Evolutionary conservation across 2,113 vertebrate genomes (phyloP), one percentile per base, ranked within the genome.

Genomic region (Podiceps cristatus): DNA sequence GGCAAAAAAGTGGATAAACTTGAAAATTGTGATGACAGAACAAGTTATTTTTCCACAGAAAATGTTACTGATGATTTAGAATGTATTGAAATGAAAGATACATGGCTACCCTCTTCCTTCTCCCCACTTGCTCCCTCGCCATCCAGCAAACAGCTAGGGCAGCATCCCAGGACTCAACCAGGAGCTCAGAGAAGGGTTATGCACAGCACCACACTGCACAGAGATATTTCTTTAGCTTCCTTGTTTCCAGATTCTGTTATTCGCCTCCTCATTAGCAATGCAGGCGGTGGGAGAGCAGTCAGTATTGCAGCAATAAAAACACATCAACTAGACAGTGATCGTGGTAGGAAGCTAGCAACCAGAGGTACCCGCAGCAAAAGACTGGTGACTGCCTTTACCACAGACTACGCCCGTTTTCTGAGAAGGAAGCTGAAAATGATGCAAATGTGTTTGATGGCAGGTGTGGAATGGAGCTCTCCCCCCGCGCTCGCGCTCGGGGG

Each of bases 331-430:
- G 10, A 14, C 18, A 13, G 24, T 24, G 10, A 18, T 45, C 13
- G 7, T 2, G 22, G 11, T 13, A 74, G 55, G 69, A 73, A 91
- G 29, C 27, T 40, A 40, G 29, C 27, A 64, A 52, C 2, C 23
- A 45, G 37, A 71, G 10, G 15, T 11, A 20, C 19, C 23, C 47
- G 25, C 18, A 37, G 37, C 18, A 67, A 77, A 89, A 44, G 8
- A n/a, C 16, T 0, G 0, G 6, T 22, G 76, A 50, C 29, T n/a
- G 13, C 23, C 13, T 47, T 33, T 59, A 31, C 13, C 11, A 47
- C 58, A 18, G 40, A 24, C 62, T 9, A 5, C 0, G 0, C 14
- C 52, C 25, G 18, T 25, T 45, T 25, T 45, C 53, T 68, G 49
- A 64, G 58, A 28, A 66, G 44, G 37, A 81, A 14, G 14, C 11